Evolutionary conservation across 1,140 invertebrate species (phyloP).

Genomic region (Aleiodes sp.): DNA sequence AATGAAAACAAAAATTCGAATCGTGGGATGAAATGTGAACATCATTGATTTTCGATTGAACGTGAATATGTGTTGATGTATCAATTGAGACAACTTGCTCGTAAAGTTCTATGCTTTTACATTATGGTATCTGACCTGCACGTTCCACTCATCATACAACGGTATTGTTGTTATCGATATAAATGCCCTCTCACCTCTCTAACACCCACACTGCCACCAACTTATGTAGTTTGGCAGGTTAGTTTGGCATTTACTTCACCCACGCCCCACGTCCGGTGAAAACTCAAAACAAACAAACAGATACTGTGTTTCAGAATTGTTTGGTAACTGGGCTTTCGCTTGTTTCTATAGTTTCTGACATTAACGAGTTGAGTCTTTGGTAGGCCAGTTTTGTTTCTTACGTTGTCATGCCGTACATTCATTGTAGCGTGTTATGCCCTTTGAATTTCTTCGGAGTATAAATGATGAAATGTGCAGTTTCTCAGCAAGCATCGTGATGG

Average conservation of each 20-base stretch:
- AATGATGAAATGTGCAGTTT: not conserved
- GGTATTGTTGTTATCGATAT: constrained; percentile 27
- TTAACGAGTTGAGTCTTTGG: not conserved
- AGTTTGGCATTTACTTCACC: constrained; percentile 20
- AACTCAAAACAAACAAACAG: constrained; percentile 34
- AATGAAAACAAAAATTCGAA: too few relatives aligned
- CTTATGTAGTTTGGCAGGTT: constrained; percentile 26
- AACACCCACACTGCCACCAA: too few relatives aligned
- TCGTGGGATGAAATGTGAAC: too few relatives aligned
- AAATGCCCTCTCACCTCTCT: not conserved
- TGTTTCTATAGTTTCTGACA: not conserved
- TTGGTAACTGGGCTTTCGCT: constrained; percentile 16
- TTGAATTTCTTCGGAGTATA: not conserved
- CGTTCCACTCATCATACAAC: not conserved
- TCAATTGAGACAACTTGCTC: not conserved
- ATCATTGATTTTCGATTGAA: too few relatives aligned
- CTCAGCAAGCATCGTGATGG: not conserved
- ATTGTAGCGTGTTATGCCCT: not conserved
- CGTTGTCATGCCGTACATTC: not conserved
- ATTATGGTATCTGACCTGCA: constrained; percentile 11
- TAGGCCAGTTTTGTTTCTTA: constrained; percentile 2
- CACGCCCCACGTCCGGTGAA: not conserved
- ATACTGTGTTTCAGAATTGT: not conserved
- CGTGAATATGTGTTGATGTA: not conserved
- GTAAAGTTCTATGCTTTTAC: not conserved